phyloP scores from a whole-genome alignment of 2,113 vertebrate species.

The Globicephala melas region DNA sequence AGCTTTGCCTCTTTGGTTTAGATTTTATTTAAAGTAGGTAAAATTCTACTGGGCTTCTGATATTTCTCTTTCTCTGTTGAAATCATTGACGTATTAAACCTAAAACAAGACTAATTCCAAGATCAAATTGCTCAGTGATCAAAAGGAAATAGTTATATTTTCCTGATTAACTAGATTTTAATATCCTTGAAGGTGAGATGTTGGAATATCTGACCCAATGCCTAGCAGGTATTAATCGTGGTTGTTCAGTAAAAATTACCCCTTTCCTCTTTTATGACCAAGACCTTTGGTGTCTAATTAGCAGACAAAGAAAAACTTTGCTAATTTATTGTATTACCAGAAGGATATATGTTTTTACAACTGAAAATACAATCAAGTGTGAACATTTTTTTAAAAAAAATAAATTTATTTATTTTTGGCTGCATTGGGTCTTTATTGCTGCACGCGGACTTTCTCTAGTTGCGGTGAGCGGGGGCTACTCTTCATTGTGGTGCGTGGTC shows the following conservation, averaged over 20 bases:
- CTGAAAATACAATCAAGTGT: background rate
- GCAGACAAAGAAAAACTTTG: background rate
- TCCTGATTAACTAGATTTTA: background rate
- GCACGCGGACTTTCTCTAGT: no score
- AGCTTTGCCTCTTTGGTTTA: background rate
- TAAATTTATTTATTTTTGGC: no score
- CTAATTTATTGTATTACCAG: background rate
- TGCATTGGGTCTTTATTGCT: no score
- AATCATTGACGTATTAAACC: constrained; percentile 3
- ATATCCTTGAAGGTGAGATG: background rate
- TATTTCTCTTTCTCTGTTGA: background rate
- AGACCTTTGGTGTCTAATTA: background rate
- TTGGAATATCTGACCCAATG: background rate
- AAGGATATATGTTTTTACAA: background rate
- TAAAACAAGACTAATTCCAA: background rate
- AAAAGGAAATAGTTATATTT: background rate
- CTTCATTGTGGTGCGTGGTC: no score
- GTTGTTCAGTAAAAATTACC: background rate
- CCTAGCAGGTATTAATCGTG: background rate
- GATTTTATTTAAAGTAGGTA: constrained; percentile 19
- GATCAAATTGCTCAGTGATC: background rate
- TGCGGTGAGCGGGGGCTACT: no score
- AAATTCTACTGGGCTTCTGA: background rate
- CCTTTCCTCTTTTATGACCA: background rate
- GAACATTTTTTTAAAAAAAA: background rate